Conservation (phyloP, 2,888 invertebrate genomes). For the Dasypolia templi region DNA sequence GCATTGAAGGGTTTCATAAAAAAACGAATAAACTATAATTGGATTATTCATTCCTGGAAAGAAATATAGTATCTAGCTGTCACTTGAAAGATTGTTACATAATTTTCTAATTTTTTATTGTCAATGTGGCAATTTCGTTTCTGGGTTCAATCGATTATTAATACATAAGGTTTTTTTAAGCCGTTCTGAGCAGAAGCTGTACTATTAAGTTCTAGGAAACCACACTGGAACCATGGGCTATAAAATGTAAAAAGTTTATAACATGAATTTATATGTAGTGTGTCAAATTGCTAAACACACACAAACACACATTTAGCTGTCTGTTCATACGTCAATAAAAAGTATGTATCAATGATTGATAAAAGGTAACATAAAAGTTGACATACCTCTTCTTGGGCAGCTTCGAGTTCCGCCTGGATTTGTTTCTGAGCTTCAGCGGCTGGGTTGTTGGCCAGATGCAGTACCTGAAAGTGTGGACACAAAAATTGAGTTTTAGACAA, state of each 20-base stretch:
- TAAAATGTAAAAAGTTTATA: not conserved
- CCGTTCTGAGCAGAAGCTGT: no score
- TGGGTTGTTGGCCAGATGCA: slow-evolving; percentile 94
- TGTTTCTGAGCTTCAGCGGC: slow-evolving; percentile 92
- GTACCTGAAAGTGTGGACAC: slow-evolving; percentile 79
- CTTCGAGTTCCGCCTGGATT: slow-evolving; percentile 92
- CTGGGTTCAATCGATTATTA: no score
- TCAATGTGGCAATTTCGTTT: no score
- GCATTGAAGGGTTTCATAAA: no score
- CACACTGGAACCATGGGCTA: no score
- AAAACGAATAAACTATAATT: no score
- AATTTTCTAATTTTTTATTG: no score
- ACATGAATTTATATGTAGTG: not conserved
- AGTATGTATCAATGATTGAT: not conserved
- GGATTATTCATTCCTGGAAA: no score
- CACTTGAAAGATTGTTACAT: no score
- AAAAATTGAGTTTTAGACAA: not conserved
- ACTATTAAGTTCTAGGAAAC: no score
- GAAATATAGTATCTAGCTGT: no score
- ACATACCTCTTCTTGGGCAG: slow-evolving; percentile 92
- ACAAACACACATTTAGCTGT: not conserved
- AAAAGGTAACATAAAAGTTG: not conserved
- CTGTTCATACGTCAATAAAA: not conserved
- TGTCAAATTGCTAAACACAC: not conserved
- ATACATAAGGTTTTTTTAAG: no score